Evolutionary conservation across 1,140 invertebrate species (phyloP).

Genomic region (Habropoda laboriosa): DNA sequence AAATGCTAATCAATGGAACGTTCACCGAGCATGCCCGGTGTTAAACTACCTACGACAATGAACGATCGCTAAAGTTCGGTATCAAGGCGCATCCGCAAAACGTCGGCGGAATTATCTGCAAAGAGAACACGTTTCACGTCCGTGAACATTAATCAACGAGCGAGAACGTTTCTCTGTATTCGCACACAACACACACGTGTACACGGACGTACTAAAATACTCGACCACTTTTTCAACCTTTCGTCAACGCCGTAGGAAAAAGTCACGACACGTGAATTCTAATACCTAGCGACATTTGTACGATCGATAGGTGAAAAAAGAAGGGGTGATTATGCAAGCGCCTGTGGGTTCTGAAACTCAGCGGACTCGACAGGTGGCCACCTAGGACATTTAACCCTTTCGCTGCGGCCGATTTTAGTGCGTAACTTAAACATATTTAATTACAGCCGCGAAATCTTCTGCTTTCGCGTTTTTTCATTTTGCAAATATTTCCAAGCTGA

Average conservation of each 20-base stretch:
- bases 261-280: too few species aligned
- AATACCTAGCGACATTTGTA: not conserved
- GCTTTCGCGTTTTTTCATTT: too few species aligned
- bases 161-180: too few species aligned
- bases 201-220: too few species aligned
- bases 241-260: too few species aligned
- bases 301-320: too few species aligned
- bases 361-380: slow-evolving; percentile 16
- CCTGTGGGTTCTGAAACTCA: not conserved
- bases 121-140: not conserved
- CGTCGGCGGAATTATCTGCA: not conserved
- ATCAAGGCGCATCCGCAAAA: not conserved
- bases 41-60: not conserved
- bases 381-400: not conserved
- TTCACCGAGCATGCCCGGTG: not conserved
- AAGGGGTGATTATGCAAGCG: not conserved
- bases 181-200: too few species aligned
- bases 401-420: too few species aligned
- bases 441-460: too few species aligned
- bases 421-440: too few species aligned
- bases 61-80: not conserved
- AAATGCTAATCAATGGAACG: slow-evolving; percentile 12
- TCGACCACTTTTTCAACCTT: not conserved
- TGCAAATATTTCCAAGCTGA: too few species aligned
- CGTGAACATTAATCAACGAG: not conserved